A percentile compares a stretch with the other conserved stretches of the same genome.
Conservation (phyloP, 2,797 vertebrate genomes). For the Salmo trutta region DNA sequence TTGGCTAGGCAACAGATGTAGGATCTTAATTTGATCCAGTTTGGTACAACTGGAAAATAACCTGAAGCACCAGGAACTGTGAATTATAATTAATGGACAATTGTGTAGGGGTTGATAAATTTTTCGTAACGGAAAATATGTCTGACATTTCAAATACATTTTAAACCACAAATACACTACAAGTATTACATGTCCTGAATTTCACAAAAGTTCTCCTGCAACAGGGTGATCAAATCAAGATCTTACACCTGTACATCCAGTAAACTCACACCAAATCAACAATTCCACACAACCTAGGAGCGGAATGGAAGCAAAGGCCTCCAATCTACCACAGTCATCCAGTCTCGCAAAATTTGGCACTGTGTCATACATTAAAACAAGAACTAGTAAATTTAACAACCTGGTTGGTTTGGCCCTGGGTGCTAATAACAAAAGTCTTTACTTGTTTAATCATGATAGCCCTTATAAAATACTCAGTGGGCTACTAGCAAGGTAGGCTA, state of each 20-base stretch:
- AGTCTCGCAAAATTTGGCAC: constrained; percentile 15
- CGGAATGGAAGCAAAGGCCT: not conserved
- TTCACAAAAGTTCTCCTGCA: no score
- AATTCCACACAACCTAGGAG: not conserved
- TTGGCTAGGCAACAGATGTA: not conserved
- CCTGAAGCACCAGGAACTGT: no score
- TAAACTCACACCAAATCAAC: constrained; percentile 4
- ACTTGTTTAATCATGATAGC: constrained; percentile 16
- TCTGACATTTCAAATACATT: no score
- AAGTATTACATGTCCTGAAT: no score
- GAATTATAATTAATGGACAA: no score
- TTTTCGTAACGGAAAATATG: no score
- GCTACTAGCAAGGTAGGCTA: not conserved
- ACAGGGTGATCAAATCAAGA: no score
- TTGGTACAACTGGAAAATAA: no score
- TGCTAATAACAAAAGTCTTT: constrained; percentile 10
- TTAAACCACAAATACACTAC: no score
- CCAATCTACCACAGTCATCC: constrained; percentile 7
- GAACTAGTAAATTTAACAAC: constrained; percentile 3
- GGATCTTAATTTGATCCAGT: no score
- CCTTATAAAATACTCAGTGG: constrained; percentile 4
- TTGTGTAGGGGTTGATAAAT: no score
- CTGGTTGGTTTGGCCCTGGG: constrained; percentile 6
- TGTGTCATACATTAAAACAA: constrained; percentile 14
- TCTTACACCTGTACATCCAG: not conserved